Conservation (phyloP, 2,888 invertebrate species). For the Barypeithes pellucidus region DNA sequence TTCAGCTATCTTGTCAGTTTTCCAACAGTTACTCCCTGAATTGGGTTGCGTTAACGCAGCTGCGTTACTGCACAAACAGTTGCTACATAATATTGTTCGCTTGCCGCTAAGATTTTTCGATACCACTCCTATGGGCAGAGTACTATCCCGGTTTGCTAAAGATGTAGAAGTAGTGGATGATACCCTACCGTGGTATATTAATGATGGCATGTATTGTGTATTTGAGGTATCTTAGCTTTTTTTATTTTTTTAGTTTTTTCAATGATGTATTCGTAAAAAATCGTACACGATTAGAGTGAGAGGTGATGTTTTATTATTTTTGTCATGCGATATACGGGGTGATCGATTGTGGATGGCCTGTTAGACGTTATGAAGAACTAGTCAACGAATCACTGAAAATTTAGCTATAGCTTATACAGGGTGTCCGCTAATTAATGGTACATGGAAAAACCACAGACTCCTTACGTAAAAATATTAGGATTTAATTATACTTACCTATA, state of each 20-base stretch:
- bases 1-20: slow-evolving; percentile 73
- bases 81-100: slow-evolving; percentile 77
- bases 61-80: slow-evolving; percentile 73
- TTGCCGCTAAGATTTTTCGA: slow-evolving; percentile 86
- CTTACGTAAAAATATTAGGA: no score
- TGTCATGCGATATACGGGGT: no score
- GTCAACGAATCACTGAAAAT: no score
- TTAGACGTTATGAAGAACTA: no score
- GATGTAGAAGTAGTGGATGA: slow-evolving; percentile 83
- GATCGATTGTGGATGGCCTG: no score
- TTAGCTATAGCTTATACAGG: no score
- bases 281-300: no score
- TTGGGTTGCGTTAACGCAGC: slow-evolving; percentile 80
- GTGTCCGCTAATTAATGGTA: no score
- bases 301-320: no score
- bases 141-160: slow-evolving; percentile 84
- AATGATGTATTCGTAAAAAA: background rate
- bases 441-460: no score
- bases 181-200: slow-evolving; percentile 78
- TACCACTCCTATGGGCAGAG: slow-evolving; percentile 83
- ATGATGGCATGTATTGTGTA: slow-evolving; percentile 80
- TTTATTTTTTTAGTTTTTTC: slow-evolving; percentile 7
- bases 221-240: slow-evolving; percentile 76
- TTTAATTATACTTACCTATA: no score
- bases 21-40: slow-evolving; percentile 72